Evolutionary conservation across 2,888 invertebrate species (phyloP), one percentile per base, ranked within the genome.

Genomic region (Caprella mutica): DNA sequence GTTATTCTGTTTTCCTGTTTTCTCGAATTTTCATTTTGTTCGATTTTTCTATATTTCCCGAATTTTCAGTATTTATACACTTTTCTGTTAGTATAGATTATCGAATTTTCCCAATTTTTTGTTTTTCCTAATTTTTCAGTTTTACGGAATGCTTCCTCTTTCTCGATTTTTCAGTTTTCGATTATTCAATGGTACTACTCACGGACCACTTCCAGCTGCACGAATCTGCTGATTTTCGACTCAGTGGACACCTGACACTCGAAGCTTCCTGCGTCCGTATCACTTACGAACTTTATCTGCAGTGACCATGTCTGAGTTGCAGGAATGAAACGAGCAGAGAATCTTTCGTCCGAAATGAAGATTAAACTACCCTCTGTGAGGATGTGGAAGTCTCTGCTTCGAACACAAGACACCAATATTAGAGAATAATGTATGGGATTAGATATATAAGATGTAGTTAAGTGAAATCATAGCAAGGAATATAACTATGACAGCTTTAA

Each of bases 271-370:
- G 65, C 60, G 51, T 67, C 67, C 6, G 50, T 39, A 26, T 58
- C 57, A 35, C 52, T 43, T 27, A 68, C 63, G 50, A 67, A 68
- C 46, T 68, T 66, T 24, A 86, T 84, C 79, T 90, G 88, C 65
- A 91, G 76, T 27, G 88, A 89, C 91, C 91, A 91, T 65, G 88
- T 88, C 72, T 89, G 87, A 55, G 85, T 81, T 58, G 84, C 81
- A 69, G 85, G 85, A 26, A 84, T 84, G 68, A 85, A 83, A 72
- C 87, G 85, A 50, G 89, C 85, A 74, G 88, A 87, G 77, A 90
- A 91, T 70, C 91, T 81, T 72, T 89, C 89, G 76, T 91, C 91
- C 46, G 87, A 87, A 70, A 91, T 90, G 77, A 91, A 91, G 67
- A 89, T 88, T 59, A 68, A 68, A 8, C 68, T 65, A 59, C 68